Evolutionary conservation across 2,888 invertebrate species (phyloP).

Genomic region (Drosophila prolongata): DNA sequence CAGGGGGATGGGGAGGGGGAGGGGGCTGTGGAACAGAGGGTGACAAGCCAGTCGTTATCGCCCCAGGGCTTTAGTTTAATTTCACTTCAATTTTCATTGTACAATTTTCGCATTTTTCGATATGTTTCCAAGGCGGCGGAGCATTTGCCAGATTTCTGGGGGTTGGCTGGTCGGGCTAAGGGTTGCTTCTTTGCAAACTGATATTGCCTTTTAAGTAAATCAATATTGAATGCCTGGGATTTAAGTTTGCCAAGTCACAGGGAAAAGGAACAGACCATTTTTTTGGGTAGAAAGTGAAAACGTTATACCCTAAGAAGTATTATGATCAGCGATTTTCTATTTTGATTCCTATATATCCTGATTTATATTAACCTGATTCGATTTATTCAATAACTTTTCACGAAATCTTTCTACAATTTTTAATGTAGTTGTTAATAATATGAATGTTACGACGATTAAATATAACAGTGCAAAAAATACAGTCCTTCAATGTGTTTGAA

Average conservation of each 20-base stretch:
- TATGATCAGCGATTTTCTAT: too few relatives aligned
- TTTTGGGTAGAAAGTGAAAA: neutral
- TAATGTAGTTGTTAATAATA: too few relatives aligned
- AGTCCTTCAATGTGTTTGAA: too few relatives aligned
- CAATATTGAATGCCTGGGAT: slow-evolving; percentile 74
- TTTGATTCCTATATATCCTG: accelerated
- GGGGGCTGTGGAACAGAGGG: slow-evolving; percentile 1
- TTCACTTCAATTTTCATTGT: slow-evolving; percentile 77
- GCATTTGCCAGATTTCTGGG: neutral
- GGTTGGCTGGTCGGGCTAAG: slow-evolving; percentile 41
- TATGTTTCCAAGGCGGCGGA: slow-evolving; percentile 36
- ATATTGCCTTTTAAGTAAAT: slow-evolving; percentile 78
- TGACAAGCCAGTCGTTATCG: slow-evolving; percentile 56
- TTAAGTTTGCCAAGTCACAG: slow-evolving; percentile 69
- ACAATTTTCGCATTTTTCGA: slow-evolving; percentile 76
- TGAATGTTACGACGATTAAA: too few relatives aligned
- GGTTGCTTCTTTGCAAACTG: slow-evolving; percentile 68
- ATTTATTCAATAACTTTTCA: too few relatives aligned
- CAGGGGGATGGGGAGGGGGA: neutral
- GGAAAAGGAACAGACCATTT: slow-evolving; percentile 19
- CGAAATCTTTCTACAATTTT: too few relatives aligned
- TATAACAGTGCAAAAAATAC: too few relatives aligned
- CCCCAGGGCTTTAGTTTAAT: slow-evolving; percentile 74
- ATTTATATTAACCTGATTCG: too few relatives aligned
- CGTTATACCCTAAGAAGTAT: too few relatives aligned